Evolutionary conservation across 2,113 vertebrate genomes (phyloP).

Genomic region (Myiagra hebetior): DNA sequence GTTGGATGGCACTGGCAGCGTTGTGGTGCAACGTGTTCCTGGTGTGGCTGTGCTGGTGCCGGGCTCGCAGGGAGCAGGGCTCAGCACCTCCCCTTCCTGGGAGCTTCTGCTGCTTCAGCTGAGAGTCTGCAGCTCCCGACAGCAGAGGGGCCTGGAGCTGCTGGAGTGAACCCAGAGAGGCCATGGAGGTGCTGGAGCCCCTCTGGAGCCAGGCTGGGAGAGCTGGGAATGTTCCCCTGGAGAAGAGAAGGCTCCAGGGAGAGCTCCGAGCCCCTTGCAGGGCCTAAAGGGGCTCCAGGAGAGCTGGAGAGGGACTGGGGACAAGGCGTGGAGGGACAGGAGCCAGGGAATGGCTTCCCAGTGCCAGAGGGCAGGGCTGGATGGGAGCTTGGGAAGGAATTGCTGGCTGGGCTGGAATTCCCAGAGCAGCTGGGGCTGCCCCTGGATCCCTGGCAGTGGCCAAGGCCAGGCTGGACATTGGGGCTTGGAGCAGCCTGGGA

Average conservation of each 20-base stretch:
- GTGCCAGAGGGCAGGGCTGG: neutral
- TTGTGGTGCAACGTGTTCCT: fast-evolving
- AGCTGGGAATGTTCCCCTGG: fast-evolving
- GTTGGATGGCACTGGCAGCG: fast-evolving
- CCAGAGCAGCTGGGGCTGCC: neutral
- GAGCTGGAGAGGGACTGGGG: neutral
- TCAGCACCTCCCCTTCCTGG: neutral
- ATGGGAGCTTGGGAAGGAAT: neutral
- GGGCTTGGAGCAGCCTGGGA: neutral
- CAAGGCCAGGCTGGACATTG: neutral
- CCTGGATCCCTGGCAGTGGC: neutral
- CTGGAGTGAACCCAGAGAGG: neutral
- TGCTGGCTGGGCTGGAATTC: too few species aligned
- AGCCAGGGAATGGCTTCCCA: neutral
- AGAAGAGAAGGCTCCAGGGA: fast-evolving
- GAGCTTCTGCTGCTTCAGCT: neutral
- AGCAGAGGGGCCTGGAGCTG: neutral
- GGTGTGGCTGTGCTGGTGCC: neutral
- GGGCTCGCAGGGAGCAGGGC: fast-evolving
- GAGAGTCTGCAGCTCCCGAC: neutral
- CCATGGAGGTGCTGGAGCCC: neutral
- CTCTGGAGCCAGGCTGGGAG: neutral
- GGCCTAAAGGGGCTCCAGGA: neutral
- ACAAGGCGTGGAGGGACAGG: fast-evolving
- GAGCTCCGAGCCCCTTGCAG: fast-evolving